A percentile compares a stretch with the other conserved stretches of the same genome.
Evolutionary conservation across 2,113 vertebrate species (phyloP).

Genomic region (Microtus oregoni): DNA sequence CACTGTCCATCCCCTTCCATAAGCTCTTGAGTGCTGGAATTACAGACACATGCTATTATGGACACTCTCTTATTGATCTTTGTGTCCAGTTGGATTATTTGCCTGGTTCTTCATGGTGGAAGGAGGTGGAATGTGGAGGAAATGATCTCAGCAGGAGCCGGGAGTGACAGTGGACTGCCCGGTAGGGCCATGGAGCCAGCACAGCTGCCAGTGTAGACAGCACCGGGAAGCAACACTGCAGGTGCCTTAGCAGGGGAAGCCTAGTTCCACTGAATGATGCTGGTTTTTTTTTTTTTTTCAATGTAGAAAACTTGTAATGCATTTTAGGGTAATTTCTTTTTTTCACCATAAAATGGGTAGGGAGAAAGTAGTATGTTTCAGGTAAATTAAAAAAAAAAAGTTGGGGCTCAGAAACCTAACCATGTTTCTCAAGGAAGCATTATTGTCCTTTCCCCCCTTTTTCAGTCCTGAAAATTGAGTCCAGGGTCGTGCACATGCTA

Average conservation of each 20-base stretch:
- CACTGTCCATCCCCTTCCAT: background rate
- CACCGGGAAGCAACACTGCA: background rate
- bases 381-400: background rate
- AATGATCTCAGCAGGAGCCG: background rate
- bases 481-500: background rate
- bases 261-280: background rate
- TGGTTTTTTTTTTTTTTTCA: background rate
- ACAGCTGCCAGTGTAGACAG: fast-evolving
- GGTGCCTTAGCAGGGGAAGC: background rate
- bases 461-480: background rate
- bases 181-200: too few relatives aligned
- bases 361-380: background rate
- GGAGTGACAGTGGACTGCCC: too few relatives aligned
- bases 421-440: background rate
- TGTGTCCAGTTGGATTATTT: background rate
- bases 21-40: background rate
- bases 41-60: background rate
- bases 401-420: background rate
- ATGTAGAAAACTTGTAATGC: background rate
- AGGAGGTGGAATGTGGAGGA: background rate
- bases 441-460: fast-evolving
- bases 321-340: background rate
- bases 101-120: background rate
- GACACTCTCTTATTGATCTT: background rate
- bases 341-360: background rate